Percentiles rank a stretch among this genome's conserved stretches.
Conservation (phyloP, 2,797 vertebrate genomes). For the Mus spretus region DNA sequence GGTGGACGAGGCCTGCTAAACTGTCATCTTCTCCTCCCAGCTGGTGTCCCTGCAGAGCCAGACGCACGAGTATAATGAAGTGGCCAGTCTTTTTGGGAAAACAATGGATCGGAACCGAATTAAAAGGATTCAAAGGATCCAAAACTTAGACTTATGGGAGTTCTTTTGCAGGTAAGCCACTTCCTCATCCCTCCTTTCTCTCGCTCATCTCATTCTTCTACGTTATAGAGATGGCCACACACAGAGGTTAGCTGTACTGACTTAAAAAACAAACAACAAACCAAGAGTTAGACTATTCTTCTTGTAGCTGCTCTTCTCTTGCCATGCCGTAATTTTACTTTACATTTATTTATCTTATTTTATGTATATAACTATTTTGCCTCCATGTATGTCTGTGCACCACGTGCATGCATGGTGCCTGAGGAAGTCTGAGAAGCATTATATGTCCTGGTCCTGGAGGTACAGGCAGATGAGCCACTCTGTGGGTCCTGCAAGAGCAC, state of each 20-base stretch:
- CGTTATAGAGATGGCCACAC: conserved; percentile 43
- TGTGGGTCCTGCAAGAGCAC: not conserved
- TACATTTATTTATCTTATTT: not conserved
- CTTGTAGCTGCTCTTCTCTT: not conserved
- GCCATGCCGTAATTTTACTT: not conserved
- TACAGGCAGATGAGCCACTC: not conserved
- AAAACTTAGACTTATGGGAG: conserved; percentile 99
- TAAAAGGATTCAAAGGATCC: conserved; percentile 96
- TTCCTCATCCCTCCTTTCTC: conserved; percentile 77
- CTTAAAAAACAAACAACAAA: not conserved
- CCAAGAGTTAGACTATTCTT: not conserved
- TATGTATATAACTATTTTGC: not conserved
- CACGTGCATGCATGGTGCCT: not conserved
- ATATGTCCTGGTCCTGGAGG: not conserved
- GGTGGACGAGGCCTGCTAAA: conserved; percentile 60
- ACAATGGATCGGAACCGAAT: conserved; percentile 95
- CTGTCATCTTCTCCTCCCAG: conserved; percentile 87
- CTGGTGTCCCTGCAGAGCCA: conserved; percentile 94
- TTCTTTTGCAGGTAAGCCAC: conserved; percentile 96
- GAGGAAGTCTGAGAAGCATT: not conserved
- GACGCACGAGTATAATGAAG: conserved; percentile 97
- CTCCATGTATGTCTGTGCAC: not conserved
- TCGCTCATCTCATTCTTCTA: conserved; percentile 64
- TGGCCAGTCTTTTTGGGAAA: conserved; percentile 95
- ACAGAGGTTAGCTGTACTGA: conserved; percentile 42